A percentile compares a stretch with the other conserved stretches of the same genome.
Conservation (phyloP, 2,113 vertebrate genomes). For the Lutjanus erythropterus region DNA sequence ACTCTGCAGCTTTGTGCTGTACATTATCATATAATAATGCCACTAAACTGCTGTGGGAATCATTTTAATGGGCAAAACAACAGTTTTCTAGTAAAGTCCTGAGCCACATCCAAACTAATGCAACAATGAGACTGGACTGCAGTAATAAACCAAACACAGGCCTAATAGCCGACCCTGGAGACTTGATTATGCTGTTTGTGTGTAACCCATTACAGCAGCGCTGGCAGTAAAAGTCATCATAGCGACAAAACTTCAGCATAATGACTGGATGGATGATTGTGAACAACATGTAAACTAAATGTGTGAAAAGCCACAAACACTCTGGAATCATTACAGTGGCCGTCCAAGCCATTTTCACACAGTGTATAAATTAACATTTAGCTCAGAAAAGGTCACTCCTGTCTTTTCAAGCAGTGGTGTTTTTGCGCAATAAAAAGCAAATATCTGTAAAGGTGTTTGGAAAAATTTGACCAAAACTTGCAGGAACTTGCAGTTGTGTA, state of each 20-base stretch:
- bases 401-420: slow-evolving; percentile 3
- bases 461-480: not conserved
- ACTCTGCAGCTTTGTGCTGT: slow-evolving; percentile 24
- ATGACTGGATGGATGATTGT: slow-evolving; percentile 16
- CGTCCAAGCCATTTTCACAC: slow-evolving; percentile 45
- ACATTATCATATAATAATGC: slow-evolving; percentile 53
- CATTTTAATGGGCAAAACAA: slow-evolving; percentile 48
- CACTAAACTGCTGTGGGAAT: slow-evolving; percentile 52
- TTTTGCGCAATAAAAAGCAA: slow-evolving; percentile 2
- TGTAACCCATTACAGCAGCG: slow-evolving; percentile 51
- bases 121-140: slow-evolving; percentile 36
- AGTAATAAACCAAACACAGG: slow-evolving; percentile 29
- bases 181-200: slow-evolving; percentile 43
- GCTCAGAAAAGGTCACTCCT: slow-evolving; percentile 63
- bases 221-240: slow-evolving; percentile 38
- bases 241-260: slow-evolving; percentile 27
- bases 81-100: slow-evolving; percentile 18
- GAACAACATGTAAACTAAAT: slow-evolving; percentile 62
- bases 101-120: slow-evolving; percentile 32
- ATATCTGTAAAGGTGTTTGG: not conserved
- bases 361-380: slow-evolving; percentile 70
- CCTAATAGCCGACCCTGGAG: slow-evolving; percentile 56
- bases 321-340: slow-evolving; percentile 50
- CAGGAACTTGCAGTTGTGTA: too few relatives aligned
- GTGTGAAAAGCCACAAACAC: slow-evolving; percentile 61